A percentile compares a stretch with the other conserved stretches of the same genome.
phyloP scores from a whole-genome alignment of 2,113 vertebrate genomes.

The Ictidomys tridecemlineatus region DNA sequence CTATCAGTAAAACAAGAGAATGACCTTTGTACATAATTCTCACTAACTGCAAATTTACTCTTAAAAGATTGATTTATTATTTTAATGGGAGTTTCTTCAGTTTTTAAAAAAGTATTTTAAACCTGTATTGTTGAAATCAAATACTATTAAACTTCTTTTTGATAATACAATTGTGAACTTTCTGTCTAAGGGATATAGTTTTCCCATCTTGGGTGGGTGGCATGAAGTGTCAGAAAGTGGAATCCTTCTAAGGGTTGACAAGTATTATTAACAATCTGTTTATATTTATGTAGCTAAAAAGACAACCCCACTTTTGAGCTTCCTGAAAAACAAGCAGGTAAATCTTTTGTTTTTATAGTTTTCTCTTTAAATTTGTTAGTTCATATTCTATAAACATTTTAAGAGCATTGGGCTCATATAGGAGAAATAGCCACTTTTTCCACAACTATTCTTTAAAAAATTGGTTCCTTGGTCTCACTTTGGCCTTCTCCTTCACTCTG shows the following conservation, averaged over 20 bases:
- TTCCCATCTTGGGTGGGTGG: slow-evolving; percentile 66
- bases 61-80: slow-evolving; percentile 6
- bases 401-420: slow-evolving; percentile 34
- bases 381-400: slow-evolving; percentile 49
- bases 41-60: slow-evolving; percentile 24
- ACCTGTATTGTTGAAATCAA: slow-evolving; percentile 18
- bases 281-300: slow-evolving; percentile 93
- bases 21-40: slow-evolving; percentile 56
- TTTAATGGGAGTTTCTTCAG: slow-evolving; percentile 56
- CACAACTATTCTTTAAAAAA: slow-evolving; percentile 40
- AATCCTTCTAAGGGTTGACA: slow-evolving; percentile 66
- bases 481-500: neutral
- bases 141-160: slow-evolving; percentile 45
- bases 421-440: slow-evolving; percentile 45
- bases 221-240: slow-evolving; percentile 73
- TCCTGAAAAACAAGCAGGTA: slow-evolving; percentile 99
- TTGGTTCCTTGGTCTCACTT: neutral
- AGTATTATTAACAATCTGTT: slow-evolving; percentile 82
- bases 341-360: slow-evolving; percentile 76
- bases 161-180: slow-evolving; percentile 26
- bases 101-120: slow-evolving; percentile 58
- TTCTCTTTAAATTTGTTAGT: slow-evolving; percentile 63
- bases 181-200: slow-evolving; percentile 50
- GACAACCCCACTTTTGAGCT: slow-evolving; percentile 98
- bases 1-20: slow-evolving; percentile 45